Evolutionary conservation across 2,797 vertebrate genomes (phyloP).

Genomic region (Kryptopterus vitreolus): DNA sequence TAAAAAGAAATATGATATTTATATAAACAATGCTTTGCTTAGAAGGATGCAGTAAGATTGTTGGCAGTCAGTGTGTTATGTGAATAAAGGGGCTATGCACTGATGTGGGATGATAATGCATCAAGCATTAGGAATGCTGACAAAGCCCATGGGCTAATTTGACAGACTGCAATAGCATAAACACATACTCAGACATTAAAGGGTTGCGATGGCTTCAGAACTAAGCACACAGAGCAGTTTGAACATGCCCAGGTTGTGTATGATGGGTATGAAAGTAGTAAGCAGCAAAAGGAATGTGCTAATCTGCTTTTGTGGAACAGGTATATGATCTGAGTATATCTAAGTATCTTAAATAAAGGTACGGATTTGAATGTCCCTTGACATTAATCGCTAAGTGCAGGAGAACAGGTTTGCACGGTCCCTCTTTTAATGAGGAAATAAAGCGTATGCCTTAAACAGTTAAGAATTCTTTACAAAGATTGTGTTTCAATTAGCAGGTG

Average conservation of each 20-base stretch:
- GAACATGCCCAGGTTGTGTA: constrained; percentile 47
- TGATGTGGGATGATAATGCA: constrained; percentile 45
- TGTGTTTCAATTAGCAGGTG: constrained; percentile 46
- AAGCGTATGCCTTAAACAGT: constrained; percentile 1
- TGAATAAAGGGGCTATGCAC: constrained; percentile 38
- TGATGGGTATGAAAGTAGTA: constrained; percentile 25
- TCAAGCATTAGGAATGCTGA: constrained; percentile 49
- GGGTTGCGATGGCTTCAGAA: constrained; percentile 55
- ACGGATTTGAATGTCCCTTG: not conserved
- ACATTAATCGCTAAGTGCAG: not conserved
- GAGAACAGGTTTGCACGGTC: not conserved
- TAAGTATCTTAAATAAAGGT: not conserved
- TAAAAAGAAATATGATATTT: too few relatives aligned
- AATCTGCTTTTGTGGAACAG: constrained; percentile 36
- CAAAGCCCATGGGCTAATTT: constrained; percentile 55
- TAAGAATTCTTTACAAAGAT: constrained; percentile 31
- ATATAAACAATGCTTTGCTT: not conserved
- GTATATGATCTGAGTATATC: constrained; percentile 12
- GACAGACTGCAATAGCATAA: constrained; percentile 56
- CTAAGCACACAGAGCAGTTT: constrained; percentile 40
- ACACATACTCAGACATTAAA: constrained; percentile 64
- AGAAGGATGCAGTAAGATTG: constrained; percentile 24
- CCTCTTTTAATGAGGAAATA: not conserved
- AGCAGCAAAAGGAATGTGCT: constrained; percentile 27
- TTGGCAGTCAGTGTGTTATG: constrained; percentile 41